These are phyloP conservation scores for Drosophila pseudoananassae DNA, from an alignment of 1,140 invertebrate species.

Conservation along the genomic window DNA sequence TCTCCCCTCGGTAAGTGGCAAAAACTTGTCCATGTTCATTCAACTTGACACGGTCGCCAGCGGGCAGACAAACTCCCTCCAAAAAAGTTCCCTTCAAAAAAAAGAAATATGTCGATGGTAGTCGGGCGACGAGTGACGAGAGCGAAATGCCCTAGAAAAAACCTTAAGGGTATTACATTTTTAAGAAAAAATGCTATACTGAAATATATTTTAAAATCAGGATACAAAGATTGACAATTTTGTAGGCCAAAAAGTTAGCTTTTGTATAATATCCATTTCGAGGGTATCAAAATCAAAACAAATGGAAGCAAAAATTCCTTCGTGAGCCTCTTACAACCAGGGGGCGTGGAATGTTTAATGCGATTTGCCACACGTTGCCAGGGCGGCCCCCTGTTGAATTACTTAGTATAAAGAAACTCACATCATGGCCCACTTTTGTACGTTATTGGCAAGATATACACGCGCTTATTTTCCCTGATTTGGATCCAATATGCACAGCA, in stretches of 20 bases:
- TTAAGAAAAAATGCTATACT: background rate
- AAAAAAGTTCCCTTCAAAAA: slow-evolving; percentile 1
- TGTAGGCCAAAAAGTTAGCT: background rate
- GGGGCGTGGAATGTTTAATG: slow-evolving; percentile 51
- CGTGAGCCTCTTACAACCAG: background rate
- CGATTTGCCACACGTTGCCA: slow-evolving; percentile 60
- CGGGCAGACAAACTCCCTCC: slow-evolving; percentile 31
- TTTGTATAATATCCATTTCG: background rate
- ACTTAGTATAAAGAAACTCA: slow-evolving; percentile 34
- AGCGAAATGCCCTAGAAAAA: background rate
- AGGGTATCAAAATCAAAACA: background rate
- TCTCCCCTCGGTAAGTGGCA: slow-evolving; percentile 62
- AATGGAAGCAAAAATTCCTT: slow-evolving; percentile 28
- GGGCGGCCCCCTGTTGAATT: slow-evolving; percentile 30
- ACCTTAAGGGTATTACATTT: background rate
- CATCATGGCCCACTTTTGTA: slow-evolving; percentile 20
- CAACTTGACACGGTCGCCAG: slow-evolving; percentile 70
- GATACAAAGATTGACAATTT: background rate
- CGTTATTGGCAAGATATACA: slow-evolving; percentile 19
- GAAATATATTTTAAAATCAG: background rate
- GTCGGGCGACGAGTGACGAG: background rate
- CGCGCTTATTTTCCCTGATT: slow-evolving; percentile 40
- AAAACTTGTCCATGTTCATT: slow-evolving; percentile 77
- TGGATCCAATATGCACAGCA: slow-evolving; percentile 49
- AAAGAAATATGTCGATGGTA: slow-evolving; percentile 25